Evolutionary conservation across 2,113 vertebrate genomes (phyloP), one percentile per base, ranked within the genome.

Genomic region (Carassius gibelio): DNA sequence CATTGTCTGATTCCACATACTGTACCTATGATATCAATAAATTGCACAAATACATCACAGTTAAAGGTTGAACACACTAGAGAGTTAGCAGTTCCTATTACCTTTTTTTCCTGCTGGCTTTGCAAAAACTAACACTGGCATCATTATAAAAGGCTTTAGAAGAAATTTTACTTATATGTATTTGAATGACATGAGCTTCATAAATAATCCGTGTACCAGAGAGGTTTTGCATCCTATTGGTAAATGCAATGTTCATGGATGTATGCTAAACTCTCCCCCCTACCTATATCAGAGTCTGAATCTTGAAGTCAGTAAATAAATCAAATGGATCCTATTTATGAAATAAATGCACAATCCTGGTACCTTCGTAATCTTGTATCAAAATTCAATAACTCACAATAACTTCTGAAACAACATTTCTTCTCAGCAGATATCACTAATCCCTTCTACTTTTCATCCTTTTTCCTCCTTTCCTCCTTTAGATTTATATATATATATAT

Each of bases 131-230:
- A 36, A 71, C 10, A 55, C 15, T 1, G 62, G 48, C 64, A 50
- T 66, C 42, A 55, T 50, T 82, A 82, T 36, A 55, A 52, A 48
- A 34, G 62, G 38, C 79, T 81, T 79, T 50, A 50, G 79, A 85
- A 62, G 9, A 74, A 72, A 17, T 50, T 72, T 36, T 71, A 74
- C 26, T 30, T 86, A 74, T 61, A 64, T 81, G 84, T 50, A 17
- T 81, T 86, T 86, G 11, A 81, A 21, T 86, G 68, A 81, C 81
- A 59, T 72, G 68, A 23, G 30, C 72, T 68, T 75, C 45, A 82
- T 57, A 82, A 11, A 82, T 86, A 75, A 86, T 75, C 71, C 42
- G 13, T 75, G 45, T n/a, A 64, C 68, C 52, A 48, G 69, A 38
- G 69, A 86, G 30, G 68, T 30, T 82, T 66, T 76, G 79, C 21